Evolutionary conservation across 2,888 invertebrate species (phyloP).

Genomic region (Apamea anceps): DNA sequence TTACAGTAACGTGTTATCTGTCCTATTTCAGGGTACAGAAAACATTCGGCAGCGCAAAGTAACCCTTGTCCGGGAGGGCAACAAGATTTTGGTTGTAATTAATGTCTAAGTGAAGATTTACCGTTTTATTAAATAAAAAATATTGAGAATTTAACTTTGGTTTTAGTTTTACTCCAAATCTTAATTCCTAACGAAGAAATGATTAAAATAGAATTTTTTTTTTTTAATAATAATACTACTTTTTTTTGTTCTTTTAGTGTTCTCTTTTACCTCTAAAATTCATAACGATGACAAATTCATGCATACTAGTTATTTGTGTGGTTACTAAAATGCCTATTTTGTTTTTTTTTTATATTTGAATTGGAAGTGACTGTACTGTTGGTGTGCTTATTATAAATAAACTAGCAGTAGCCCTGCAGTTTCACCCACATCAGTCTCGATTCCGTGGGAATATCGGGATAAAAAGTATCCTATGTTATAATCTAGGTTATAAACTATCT

Average conservation of each 20-base stretch:
- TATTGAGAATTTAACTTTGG: not conserved
- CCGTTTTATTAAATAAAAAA: constrained; percentile 44
- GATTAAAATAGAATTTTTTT: no score
- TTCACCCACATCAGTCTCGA: not conserved
- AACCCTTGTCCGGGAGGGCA: constrained; percentile 70
- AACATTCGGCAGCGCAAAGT: constrained; percentile 66
- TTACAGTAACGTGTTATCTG: constrained; percentile 63
- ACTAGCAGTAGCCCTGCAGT: not conserved
- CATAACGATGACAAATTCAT: not conserved
- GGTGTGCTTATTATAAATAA: not conserved
- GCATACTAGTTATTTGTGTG: not conserved
- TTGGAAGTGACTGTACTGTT: not conserved
- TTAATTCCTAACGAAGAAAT: constrained; percentile 20
- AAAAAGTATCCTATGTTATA: not conserved
- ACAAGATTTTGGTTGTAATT: constrained; percentile 67
- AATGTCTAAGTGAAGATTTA: constrained; percentile 43
- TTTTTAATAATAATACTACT: not conserved
- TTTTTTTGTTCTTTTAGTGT: not conserved
- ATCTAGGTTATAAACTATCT: not conserved
- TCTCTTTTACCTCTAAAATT: not conserved
- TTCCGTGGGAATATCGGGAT: not conserved
- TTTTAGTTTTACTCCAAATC: constrained; percentile 75
- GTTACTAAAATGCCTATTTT: not conserved
- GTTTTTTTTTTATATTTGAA: not conserved
- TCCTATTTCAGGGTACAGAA: constrained; percentile 80